Percentiles rank a stretch among this genome's conserved stretches.
phyloP scores from a whole-genome alignment of 2,113 vertebrate genomes.

The Centropristis striata region DNA sequence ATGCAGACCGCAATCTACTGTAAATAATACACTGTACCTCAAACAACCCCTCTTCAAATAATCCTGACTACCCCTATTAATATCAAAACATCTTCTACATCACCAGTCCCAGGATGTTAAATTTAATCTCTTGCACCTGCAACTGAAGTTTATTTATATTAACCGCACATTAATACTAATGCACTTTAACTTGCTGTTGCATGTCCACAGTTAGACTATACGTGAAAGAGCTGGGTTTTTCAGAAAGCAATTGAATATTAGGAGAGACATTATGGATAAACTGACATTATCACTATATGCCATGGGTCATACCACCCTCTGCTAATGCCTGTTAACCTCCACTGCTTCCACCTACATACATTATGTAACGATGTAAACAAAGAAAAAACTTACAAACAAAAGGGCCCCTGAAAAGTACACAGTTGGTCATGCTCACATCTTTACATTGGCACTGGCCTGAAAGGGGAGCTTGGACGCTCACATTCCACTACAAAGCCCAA shows the following conservation, averaged over 20 bases:
- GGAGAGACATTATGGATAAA: not conserved
- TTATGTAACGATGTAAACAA: slow-evolving; percentile 13
- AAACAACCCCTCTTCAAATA: too few species aligned
- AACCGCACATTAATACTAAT: not conserved
- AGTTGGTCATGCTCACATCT: slow-evolving; percentile 25
- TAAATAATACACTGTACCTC: too few species aligned
- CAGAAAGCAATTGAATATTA: too few species aligned
- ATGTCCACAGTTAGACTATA: not conserved
- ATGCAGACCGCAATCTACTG: too few species aligned
- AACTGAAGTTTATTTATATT: not conserved
- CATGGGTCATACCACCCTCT: too few species aligned
- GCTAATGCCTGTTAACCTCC: too few species aligned
- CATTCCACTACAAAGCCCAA: slow-evolving; percentile 54
- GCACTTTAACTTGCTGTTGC: not conserved
- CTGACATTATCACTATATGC: not conserved
- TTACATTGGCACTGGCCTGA: slow-evolving; percentile 50
- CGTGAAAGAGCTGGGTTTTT: too few species aligned
- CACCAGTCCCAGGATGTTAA: not conserved
- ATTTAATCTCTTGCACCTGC: not conserved
- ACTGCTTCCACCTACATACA: too few species aligned
- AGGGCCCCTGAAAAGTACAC: not conserved
- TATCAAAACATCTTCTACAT: not conserved
- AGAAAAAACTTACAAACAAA: not conserved
- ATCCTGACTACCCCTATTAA: not conserved
- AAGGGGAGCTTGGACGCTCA: slow-evolving; percentile 46